Evolutionary conservation across 2,888 invertebrate species (phyloP), one percentile per base, ranked within the genome.

Genomic region (Drosophila mimica): DNA sequence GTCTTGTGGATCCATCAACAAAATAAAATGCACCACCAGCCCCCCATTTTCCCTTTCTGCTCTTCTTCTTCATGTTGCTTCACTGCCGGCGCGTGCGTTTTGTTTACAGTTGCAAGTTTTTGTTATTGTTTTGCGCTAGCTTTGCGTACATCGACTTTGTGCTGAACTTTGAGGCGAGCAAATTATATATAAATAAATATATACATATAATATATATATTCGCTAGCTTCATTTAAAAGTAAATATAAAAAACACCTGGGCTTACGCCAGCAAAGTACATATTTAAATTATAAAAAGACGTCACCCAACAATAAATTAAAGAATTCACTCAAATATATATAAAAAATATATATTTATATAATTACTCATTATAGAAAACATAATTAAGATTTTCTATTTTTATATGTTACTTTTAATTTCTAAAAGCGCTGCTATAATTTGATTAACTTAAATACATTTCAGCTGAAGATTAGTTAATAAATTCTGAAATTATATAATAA

Each of bases 71-170:
- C 57, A 31, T 25, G 49, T 53, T 49, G 33, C 48, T 52, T 72
- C 53, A 74, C 38, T 30, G 30, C 51, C 38, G 28, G 59, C 74
- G 74, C 77, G 83, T 81, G 83, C 73, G 72, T 74, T 81, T 76
- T 86, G 77, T 76, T 85, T 85, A 85, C 88, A 76, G 71, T 76
- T 72, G 75, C 63, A 65, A 59, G 62, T 62, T 67, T 73, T 70
- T 89, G 73, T 66, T 79, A 67, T 79, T 66, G 48, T 68, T 67
- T 63, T 75, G 62, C 81, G 11, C 71, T 71, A 25, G 3, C 0
- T 9, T 25, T 9, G 46, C 9, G 66, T 43, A 51, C 31, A 17
- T 30, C 2, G 20, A 53, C 5, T 52, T 34, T 34, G 4, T 5
- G 0, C 6, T 5, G 15, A 20, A 31, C 4, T 54, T 61, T 25